Percentiles rank a stretch among this genome's conserved stretches.
These are phyloP conservation scores for Micrastur ruficollis DNA, from an alignment of 2,797 vertebrate genomes.

Conservation along the genomic window DNA sequence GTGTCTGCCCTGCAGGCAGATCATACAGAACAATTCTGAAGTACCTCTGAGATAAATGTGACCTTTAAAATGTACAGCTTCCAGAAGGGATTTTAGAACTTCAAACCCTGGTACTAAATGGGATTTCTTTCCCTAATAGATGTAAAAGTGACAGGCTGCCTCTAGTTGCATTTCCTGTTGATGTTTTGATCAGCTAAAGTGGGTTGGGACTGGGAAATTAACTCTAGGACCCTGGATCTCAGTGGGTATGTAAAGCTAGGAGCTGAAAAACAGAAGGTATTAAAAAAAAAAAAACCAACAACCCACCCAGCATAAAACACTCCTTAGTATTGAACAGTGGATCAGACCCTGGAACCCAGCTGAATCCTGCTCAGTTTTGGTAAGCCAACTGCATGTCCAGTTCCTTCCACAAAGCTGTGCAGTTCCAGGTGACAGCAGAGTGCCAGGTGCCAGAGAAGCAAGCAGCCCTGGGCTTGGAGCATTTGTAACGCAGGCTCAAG, in stretches of 20 bases:
- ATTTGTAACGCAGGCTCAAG: not conserved
- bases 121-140: not conserved
- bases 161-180: not conserved
- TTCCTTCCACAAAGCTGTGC: not conserved
- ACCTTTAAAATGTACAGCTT: not conserved
- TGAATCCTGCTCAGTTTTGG: not conserved
- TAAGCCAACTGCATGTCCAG: not conserved
- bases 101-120: not conserved
- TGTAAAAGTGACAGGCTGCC: not conserved
- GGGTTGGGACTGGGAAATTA: not conserved
- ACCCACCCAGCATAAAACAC: not conserved
- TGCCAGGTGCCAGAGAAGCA: fast-evolving
- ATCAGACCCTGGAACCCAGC: not conserved
- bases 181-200: not conserved
- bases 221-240: not conserved
- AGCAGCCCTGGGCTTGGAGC: not conserved
- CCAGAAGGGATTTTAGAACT: not conserved
- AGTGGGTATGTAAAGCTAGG: not conserved
- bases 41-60: not conserved
- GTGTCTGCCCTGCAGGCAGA: not conserved
- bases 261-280: not conserved
- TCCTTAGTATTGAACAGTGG: not conserved
- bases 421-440: not conserved
- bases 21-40: not conserved
- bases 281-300: not conserved